Percentiles rank a stretch among this genome's conserved stretches.
Evolutionary conservation across 2,888 invertebrate genomes (phyloP).

Genomic region (Trichogramma dendrolimi): DNA sequence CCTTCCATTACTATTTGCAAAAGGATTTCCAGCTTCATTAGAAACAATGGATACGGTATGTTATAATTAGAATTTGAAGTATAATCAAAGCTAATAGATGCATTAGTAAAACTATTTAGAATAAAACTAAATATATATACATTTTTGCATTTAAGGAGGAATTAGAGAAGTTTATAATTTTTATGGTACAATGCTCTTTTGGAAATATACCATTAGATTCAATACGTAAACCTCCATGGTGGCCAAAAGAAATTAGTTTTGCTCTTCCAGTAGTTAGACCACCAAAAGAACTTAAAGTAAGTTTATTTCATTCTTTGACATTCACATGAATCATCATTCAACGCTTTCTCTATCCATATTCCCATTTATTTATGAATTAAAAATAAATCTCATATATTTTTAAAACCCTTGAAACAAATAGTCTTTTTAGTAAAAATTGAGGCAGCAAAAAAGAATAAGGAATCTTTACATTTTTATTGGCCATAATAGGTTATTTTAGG

Average conservation of each 20-base stretch:
- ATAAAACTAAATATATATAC: conserved; percentile 8
- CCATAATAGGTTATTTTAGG: too few relatives aligned
- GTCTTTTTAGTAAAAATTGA: too few relatives aligned
- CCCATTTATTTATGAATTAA: too few relatives aligned
- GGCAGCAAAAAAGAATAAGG: too few relatives aligned
- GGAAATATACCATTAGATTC: conserved; percentile 61
- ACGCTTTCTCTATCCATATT: too few relatives aligned
- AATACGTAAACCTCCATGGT: conserved; percentile 64
- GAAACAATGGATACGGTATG: conserved; percentile 58
- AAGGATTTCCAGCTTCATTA: conserved; percentile 67
- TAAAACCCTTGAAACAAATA: too few relatives aligned
- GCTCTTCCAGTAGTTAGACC: conserved; percentile 64
- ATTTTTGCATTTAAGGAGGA: conserved; percentile 49
- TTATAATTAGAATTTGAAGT: neutral
- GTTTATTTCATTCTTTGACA: conserved; percentile 28
- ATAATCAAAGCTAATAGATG: too few relatives aligned
- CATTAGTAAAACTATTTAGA: neutral
- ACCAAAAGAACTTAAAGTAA: conserved; percentile 52
- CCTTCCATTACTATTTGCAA: conserved; percentile 67
- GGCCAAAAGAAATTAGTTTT: conserved; percentile 65
- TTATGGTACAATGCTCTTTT: conserved; percentile 73
- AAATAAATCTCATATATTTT: too few relatives aligned
- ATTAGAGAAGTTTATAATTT: conserved; percentile 68
- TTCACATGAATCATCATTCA: neutral
- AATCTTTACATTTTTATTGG: too few relatives aligned